Percentiles rank a stretch among this genome's conserved stretches.
phyloP scores from a whole-genome alignment of 2,888 invertebrate genomes.

The Acanthosepion pharaonis region DNA sequence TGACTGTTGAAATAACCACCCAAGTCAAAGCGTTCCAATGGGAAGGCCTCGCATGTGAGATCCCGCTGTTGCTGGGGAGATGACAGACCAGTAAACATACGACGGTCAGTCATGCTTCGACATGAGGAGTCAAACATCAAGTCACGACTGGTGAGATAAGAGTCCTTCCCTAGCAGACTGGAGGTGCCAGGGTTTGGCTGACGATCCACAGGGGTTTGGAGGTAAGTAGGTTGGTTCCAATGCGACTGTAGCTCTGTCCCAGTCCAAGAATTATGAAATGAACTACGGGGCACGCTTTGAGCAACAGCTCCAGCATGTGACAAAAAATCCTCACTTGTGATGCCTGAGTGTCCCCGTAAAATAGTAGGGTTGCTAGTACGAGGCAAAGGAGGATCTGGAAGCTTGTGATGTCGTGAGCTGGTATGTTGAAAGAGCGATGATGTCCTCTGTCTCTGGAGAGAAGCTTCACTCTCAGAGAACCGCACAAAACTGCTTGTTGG shows the following conservation, averaged over 20 bases:
- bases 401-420: conserved; percentile 57
- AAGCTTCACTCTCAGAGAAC: conserved; percentile 66
- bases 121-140: conserved; percentile 69
- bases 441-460: conserved; percentile 65
- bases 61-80: conserved; percentile 64
- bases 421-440: conserved; percentile 48
- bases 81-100: conserved; percentile 66
- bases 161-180: conserved; percentile 65
- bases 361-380: conserved; percentile 59
- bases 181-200: conserved; percentile 62
- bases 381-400: conserved; percentile 61
- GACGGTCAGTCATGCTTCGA: conserved; percentile 63
- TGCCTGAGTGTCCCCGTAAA: conserved; percentile 60
- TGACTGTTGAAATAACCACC: conserved; percentile 68
- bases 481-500: conserved; percentile 62
- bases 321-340: conserved; percentile 66
- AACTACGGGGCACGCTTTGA: conserved; percentile 67
- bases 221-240: conserved; percentile 66
- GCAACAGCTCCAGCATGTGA: conserved; percentile 59
- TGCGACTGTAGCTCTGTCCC: conserved; percentile 67
- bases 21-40: conserved; percentile 67
- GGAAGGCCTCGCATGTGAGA: conserved; percentile 63
- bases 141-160: conserved; percentile 66
- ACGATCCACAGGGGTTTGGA: conserved; percentile 62
- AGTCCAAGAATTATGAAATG: conserved; percentile 68